These are phyloP conservation scores for Scolopax rusticola DNA, from an alignment of 2,797 vertebrate species.

Conservation along the genomic window DNA sequence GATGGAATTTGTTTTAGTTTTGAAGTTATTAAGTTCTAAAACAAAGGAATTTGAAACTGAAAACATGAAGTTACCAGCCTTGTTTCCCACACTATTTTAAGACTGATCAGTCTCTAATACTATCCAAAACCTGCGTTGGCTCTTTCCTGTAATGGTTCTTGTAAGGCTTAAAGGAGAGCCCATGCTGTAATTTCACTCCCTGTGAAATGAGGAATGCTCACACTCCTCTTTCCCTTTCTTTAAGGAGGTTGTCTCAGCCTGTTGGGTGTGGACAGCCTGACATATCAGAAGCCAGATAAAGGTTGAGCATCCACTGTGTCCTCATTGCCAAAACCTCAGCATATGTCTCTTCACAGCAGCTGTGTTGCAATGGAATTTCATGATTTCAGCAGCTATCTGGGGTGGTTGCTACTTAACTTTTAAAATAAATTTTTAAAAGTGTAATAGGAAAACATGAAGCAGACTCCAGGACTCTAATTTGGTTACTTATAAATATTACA, in stretches of 20 bases:
- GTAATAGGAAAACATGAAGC: not conserved
- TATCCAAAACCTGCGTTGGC: not conserved
- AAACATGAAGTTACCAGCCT: not conserved
- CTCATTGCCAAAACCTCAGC: not conserved
- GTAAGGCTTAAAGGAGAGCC: not conserved
- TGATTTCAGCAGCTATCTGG: not conserved
- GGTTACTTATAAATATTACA: not conserved
- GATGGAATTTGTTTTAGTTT: not conserved
- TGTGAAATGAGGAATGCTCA: not conserved
- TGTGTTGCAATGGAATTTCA: not conserved
- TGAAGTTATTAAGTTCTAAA: not conserved
- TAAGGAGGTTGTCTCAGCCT: not conserved
- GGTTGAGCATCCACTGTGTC: not conserved
- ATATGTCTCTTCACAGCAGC: not conserved
- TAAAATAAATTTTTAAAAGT: not conserved
- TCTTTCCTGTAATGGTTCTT: not conserved
- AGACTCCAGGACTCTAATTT: not conserved
- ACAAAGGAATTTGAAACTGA: not conserved
- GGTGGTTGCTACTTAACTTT: not conserved
- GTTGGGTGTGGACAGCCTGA: not conserved
- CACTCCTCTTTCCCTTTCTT: not conserved
- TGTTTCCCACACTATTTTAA: not conserved
- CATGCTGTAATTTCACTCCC: not conserved
- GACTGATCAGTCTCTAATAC: not conserved
- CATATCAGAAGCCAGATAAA: not conserved